These are phyloP conservation scores for Hipparchia semele DNA, from an alignment of 2,888 invertebrate genomes.

Conservation along the genomic window DNA sequence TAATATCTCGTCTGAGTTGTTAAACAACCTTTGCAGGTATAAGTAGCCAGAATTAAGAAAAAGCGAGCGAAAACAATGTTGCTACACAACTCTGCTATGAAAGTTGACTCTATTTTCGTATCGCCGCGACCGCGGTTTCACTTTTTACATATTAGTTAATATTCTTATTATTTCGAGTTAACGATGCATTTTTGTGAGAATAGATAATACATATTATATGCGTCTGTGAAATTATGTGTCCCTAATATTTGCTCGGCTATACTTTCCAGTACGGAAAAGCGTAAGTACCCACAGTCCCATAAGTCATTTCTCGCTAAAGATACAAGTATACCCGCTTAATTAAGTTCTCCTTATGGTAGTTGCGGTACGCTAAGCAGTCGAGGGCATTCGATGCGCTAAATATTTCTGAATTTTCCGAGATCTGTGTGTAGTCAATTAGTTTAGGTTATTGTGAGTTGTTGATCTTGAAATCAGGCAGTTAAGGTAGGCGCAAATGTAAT, in stretches of 20 bases:
- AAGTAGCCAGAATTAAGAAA: background rate
- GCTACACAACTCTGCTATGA: background rate
- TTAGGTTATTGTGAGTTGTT: background rate
- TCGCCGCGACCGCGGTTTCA: background rate
- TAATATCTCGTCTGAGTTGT: background rate
- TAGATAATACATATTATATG: too few relatives aligned
- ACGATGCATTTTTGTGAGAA: background rate
- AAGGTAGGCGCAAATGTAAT: background rate
- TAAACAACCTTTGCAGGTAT: background rate
- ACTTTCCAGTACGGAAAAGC: slow-evolving; percentile 1
- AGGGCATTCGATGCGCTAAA: slow-evolving; percentile 3
- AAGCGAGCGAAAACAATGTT: background rate
- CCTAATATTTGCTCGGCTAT: background rate
- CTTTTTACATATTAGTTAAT: background rate
- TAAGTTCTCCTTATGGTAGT: slow-evolving; percentile 12
- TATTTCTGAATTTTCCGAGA: slow-evolving; percentile 2
- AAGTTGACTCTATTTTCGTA: slow-evolving; percentile 3
- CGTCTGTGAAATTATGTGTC: too few relatives aligned
- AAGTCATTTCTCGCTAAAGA: slow-evolving; percentile 27
- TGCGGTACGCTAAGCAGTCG: slow-evolving; percentile 3
- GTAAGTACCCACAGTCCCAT: background rate
- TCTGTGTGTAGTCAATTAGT: background rate
- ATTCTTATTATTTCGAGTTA: background rate
- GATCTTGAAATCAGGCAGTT: background rate
- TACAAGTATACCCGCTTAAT: slow-evolving; percentile 19